phyloP scores from a whole-genome alignment of 1,140 invertebrate species.

The Solen grandis region DNA sequence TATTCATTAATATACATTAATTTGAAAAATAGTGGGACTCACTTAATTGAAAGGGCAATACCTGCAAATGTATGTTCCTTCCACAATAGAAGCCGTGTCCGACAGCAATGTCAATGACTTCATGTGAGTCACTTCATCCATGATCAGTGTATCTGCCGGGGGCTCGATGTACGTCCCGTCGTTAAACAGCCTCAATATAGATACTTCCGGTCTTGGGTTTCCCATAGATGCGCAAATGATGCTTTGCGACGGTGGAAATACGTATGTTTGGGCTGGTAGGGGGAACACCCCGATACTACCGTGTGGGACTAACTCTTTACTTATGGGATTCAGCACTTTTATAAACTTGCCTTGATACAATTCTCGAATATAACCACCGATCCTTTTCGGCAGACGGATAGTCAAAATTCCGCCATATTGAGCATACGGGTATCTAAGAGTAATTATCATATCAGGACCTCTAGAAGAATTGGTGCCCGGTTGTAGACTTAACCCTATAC shows the following conservation, averaged over 20 bases:
- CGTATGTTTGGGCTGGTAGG: constrained; percentile 12
- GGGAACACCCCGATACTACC: constrained; percentile 37
- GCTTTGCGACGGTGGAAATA: constrained; percentile 35
- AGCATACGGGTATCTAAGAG: constrained; percentile 31
- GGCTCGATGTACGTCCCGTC: constrained; percentile 13
- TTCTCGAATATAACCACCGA: constrained; percentile 24
- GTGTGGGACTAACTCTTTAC: constrained; percentile 7
- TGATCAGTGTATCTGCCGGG: not conserved
- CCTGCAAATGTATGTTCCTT: not conserved
- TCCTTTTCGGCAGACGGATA: constrained; percentile 20
- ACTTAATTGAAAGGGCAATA: not conserved
- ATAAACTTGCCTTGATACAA: constrained; percentile 41
- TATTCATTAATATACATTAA: too few relatives aligned
- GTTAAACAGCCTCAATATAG: constrained; percentile 6
- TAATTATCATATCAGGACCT: constrained; percentile 23
- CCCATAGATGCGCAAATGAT: constrained; percentile 42
- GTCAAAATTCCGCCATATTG: constrained; percentile 51
- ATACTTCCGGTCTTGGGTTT: constrained; percentile 41
- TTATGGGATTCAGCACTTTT: constrained; percentile 8
- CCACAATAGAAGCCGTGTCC: not conserved
- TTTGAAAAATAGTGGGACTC: too few relatives aligned
- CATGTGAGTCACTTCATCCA: not conserved
- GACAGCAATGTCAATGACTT: not conserved
- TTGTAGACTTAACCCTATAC: not conserved
- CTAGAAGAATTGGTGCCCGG: not conserved